Conservation (phyloP, 1,140 invertebrate genomes). For the Cyrtorhinus lividipennis region DNA sequence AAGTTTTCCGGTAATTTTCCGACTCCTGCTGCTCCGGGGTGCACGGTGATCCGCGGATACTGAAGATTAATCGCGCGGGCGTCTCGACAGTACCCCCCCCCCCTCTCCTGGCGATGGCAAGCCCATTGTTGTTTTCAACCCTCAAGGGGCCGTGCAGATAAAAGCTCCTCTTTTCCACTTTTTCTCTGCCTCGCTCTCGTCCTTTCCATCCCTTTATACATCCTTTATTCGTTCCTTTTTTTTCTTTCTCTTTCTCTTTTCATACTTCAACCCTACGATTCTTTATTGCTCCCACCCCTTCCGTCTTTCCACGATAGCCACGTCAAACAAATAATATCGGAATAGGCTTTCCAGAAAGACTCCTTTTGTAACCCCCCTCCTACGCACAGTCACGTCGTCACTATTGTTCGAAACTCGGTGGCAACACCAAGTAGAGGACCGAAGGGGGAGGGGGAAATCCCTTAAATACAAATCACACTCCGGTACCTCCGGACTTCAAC, state of each 20-base stretch:
- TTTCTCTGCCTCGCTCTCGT: not conserved
- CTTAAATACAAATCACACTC: not conserved
- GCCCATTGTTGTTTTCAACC: not conserved
- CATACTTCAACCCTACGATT: not conserved
- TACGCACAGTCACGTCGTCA: not conserved
- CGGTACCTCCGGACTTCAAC: not conserved
- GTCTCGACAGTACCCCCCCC: not conserved
- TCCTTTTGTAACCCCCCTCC: not conserved
- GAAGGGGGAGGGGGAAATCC: not conserved
- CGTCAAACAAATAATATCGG: slow-evolving; percentile 14
- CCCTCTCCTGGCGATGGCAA: too few relatives aligned
- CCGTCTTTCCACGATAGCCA: not conserved
- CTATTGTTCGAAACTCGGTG: not conserved
- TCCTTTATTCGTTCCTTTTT: too few relatives aligned
- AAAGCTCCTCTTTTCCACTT: too few relatives aligned
- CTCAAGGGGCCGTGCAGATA: not conserved
- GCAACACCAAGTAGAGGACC: too few relatives aligned
- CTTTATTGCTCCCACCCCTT: not conserved
- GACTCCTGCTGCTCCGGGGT: not conserved
- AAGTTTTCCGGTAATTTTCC: not conserved
- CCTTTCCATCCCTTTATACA: too few relatives aligned
- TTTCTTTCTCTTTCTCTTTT: not conserved
- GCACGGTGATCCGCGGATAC: not conserved
- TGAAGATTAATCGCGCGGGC: not conserved
- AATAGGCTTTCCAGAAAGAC: slow-evolving; percentile 1